A percentile compares a stretch with the other conserved stretches of the same genome.
These are phyloP conservation scores for Patella caerulea DNA, from an alignment of 2,888 invertebrate genomes.

Conservation along the genomic window DNA sequence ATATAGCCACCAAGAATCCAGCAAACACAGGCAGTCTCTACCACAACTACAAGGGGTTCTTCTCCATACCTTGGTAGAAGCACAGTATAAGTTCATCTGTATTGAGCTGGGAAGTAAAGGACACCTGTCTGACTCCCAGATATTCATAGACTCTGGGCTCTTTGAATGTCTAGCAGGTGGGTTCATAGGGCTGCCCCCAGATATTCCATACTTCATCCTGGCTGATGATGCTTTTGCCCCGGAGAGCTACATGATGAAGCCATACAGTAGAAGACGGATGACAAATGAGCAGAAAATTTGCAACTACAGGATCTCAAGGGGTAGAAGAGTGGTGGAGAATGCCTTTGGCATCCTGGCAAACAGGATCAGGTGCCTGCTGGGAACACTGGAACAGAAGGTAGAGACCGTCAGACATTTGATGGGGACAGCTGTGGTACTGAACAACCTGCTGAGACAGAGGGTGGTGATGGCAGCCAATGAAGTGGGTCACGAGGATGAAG, in stretches of 20 bases:
- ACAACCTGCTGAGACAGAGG: not conserved
- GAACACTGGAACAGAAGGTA: slow-evolving; percentile 13
- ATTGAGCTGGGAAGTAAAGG: too few species aligned
- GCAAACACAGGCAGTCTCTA: too few species aligned
- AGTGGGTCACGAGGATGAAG: slow-evolving; percentile 1
- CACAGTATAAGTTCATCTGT: too few species aligned
- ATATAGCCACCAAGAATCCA: too few species aligned
- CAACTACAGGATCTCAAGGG: slow-evolving; percentile 10
- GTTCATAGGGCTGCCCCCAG: too few species aligned
- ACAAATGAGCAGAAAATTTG: slow-evolving; percentile 23
- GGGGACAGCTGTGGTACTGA: not conserved
- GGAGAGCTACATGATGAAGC: slow-evolving; percentile 39
- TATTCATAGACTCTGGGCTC: too few species aligned
- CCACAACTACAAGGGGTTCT: too few species aligned
- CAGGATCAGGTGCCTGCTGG: slow-evolving; percentile 18
- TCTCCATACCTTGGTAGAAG: too few species aligned
- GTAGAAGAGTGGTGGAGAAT: slow-evolving; percentile 9
- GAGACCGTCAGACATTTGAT: not conserved
- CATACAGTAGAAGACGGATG: slow-evolving; percentile 27
- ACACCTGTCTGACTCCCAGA: too few species aligned
- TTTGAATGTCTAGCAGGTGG: too few species aligned
- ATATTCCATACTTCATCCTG: slow-evolving; percentile 28
- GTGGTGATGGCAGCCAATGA: too few species aligned
- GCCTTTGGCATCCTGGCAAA: slow-evolving; percentile 19
- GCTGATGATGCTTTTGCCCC: slow-evolving; percentile 39